Evolutionary conservation across 2,113 vertebrate genomes (phyloP).

Genomic region (Muntiacus muntjak): DNA sequence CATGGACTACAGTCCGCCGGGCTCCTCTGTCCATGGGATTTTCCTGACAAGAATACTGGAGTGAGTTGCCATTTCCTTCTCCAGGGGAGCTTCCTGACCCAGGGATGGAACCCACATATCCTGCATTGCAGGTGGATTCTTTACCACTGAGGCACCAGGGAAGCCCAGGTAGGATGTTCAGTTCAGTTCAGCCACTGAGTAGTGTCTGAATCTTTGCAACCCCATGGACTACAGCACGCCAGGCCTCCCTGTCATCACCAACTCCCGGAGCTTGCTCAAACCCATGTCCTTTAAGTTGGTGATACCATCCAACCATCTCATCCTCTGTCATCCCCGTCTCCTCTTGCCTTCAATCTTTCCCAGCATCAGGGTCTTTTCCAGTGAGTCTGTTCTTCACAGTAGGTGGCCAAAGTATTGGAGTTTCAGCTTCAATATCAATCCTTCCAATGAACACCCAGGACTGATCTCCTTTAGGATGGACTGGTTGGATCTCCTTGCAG

Average conservation of each 20-base stretch:
- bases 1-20: neutral
- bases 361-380: neutral
- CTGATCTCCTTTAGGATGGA: neutral
- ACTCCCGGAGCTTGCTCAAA: neutral
- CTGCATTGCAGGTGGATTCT: neutral
- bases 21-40: neutral
- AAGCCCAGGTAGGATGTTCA: neutral
- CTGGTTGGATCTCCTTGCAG: neutral
- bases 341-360: neutral
- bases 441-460: neutral
- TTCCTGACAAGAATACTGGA: neutral
- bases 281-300: neutral
- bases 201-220: neutral
- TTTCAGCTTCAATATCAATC: neutral
- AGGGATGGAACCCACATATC: neutral
- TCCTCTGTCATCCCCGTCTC: neutral
- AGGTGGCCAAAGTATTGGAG: neutral
- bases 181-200: neutral
- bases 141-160: neutral
- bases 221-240: neutral
- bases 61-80: neutral
- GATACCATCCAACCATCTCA: neutral
- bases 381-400: neutral
- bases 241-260: neutral
- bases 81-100: neutral